Base-by-base conservation (phyloP, 2,113 vertebrate species). In the Marmota flaviventris region DNA sequence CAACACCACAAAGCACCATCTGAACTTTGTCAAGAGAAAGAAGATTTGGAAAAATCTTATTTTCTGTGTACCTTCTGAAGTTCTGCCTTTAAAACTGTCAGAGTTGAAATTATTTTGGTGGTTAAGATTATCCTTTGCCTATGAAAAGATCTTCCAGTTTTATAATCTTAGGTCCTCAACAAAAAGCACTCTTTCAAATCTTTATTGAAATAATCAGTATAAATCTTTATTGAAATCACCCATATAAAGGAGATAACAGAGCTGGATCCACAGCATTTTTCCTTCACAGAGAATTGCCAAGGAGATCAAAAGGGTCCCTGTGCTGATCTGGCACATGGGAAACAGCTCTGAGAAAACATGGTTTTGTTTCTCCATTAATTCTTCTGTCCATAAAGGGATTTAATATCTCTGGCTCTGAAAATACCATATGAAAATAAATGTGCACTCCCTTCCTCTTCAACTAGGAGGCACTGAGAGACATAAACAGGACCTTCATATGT, bases 401-500 rank as follows among this genome's bases (percentile, higher is more conserved):
- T 84, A 89, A 85, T 89, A 63, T 34, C 89, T 85, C 37, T 82
- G 16, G 58, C 29, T 95, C 56, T 70, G 78, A 97, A 88, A 92
- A 85, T 32, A 65, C 11, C 42, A 78, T 25, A 12, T 37, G 69
- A 12, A 67, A 69, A 69, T 3, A 86, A 72, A 90, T 32, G 18
- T 70, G n/a, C 2, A 25, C 1, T 42, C 48, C 11, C 11, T 37
- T 29, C 48, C 14, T 29, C 13, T 4, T 85, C 48, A 77, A 18
- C 14, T 25, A 56, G 32, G 42, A 94, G 89, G n/a, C 72, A 22
- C 29, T 6, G 24, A 29, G 25, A 20, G 20, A 42, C 16, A n/a
- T 39, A 78, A 51, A 34, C 32, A 53, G 63, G 18, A 17, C 24
- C 34, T 48, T 76, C 22, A 70, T 4, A 69, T 76, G 34, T 37